Conservation (phyloP, 2,888 invertebrate species). For the Lasioglossum oenotherae region DNA sequence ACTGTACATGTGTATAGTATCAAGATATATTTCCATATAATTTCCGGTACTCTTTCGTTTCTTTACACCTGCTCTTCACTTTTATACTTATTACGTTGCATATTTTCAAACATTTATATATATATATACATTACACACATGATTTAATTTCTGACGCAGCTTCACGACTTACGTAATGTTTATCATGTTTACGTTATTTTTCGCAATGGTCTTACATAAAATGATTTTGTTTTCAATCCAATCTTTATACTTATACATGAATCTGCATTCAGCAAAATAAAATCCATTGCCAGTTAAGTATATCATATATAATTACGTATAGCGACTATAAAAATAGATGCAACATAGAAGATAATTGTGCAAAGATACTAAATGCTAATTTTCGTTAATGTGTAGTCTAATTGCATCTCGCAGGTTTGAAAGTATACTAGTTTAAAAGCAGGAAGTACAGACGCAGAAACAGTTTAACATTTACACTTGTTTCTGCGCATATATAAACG, state of each 20-base stretch:
- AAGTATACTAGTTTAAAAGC: conserved; percentile 23
- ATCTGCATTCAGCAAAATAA: neutral
- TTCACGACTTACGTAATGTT: neutral
- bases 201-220: conserved; percentile 5
- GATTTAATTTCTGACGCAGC: neutral
- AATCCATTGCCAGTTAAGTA: neutral
- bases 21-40: neutral
- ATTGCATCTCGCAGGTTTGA: conserved; percentile 12
- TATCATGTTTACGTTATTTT: neutral
- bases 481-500: conserved; percentile 21
- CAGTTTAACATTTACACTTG: neutral
- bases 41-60: neutral
- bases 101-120: neutral
- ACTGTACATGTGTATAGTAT: conserved; percentile 34
- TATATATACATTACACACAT: too few species aligned
- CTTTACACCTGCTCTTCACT: conserved; percentile 2
- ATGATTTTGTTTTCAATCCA: neutral
- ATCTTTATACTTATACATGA: neutral
- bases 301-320: neutral
- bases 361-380: neutral
- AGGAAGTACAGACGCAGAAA: conserved; percentile 35
- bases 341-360: neutral
- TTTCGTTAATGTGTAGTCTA: neutral
- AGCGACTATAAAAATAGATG: neutral
- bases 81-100: neutral